phyloP scores from a whole-genome alignment of 2,888 invertebrate species.

The Sturmia bella region DNA sequence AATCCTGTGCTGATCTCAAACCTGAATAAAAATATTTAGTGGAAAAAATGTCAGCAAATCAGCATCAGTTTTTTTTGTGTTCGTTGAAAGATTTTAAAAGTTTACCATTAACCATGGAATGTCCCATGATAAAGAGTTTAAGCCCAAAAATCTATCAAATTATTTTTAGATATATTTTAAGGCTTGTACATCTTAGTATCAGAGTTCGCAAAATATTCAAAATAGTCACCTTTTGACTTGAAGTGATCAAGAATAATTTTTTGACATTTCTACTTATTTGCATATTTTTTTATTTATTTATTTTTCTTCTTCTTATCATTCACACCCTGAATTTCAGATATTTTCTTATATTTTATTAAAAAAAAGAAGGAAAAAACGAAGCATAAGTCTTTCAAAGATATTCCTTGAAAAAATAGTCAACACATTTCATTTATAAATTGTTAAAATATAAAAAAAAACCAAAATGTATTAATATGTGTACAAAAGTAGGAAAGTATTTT shows the following conservation, averaged over 20 bases:
- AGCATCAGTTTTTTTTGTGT: no score
- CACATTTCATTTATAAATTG: slow-evolving; percentile 68
- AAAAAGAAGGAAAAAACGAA: slow-evolving; percentile 20
- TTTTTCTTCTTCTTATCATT: slow-evolving; percentile 35
- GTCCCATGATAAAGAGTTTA: neutral
- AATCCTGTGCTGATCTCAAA: no score
- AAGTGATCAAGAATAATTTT: slow-evolving; percentile 66
- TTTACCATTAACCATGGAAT: no score
- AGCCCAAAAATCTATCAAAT: neutral
- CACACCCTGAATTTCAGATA: slow-evolving; percentile 38
- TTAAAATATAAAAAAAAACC: slow-evolving; percentile 51
- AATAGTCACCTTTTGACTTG: slow-evolving; percentile 63
- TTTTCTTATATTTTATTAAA: slow-evolving; percentile 17
- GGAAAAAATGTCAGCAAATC: no score
- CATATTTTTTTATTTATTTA: slow-evolving; percentile 56
- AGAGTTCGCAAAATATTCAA: slow-evolving; percentile 27
- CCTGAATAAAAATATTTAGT: no score
- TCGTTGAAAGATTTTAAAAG: no score
- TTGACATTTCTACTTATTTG: slow-evolving; percentile 67
- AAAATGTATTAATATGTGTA: neutral
- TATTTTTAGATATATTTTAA: neutral
- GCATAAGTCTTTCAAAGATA: slow-evolving; percentile 33
- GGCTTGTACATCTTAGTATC: neutral
- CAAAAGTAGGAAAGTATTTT: slow-evolving; percentile 21
- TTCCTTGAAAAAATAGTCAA: slow-evolving; percentile 54